Evolutionary conservation across 2,797 vertebrate genomes (phyloP).

Genomic region (Micrastur ruficollis): DNA sequence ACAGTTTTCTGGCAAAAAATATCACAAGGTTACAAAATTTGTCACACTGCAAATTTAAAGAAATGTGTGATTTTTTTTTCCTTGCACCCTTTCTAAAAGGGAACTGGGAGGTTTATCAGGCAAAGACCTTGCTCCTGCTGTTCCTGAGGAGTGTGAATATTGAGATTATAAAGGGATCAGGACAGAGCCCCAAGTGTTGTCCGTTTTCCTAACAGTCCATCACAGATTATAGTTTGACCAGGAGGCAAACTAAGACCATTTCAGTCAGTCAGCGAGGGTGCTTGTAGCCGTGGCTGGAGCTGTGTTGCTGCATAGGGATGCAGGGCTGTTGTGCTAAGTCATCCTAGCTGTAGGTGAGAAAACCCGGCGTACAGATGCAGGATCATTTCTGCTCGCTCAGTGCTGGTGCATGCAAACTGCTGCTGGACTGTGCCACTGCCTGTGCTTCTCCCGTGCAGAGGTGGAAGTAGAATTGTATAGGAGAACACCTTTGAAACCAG

Average conservation of each 20-base stretch:
- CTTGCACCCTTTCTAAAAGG: background rate
- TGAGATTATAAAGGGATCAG: background rate
- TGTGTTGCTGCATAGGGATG: background rate
- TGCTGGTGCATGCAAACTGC: background rate
- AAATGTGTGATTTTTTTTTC: background rate
- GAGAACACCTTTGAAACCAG: background rate
- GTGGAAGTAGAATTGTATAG: background rate
- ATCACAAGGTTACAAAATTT: background rate
- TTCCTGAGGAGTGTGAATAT: background rate
- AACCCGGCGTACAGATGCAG: background rate
- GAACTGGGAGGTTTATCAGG: background rate
- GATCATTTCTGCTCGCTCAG: background rate
- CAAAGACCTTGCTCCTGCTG: background rate
- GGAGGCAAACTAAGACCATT: background rate
- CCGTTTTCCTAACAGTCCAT: background rate
- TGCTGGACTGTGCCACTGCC: background rate
- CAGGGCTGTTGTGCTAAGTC: constrained; percentile 42
- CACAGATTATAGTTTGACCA: background rate
- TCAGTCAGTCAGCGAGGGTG: background rate
- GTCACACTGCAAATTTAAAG: background rate
- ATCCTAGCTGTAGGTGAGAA: constrained; percentile 13
- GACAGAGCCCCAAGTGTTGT: background rate
- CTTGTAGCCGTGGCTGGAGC: background rate
- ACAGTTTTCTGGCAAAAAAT: background rate
- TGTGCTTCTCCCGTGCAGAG: background rate